Evolutionary conservation across 2,113 vertebrate genomes (phyloP), one percentile per base, ranked within the genome.

Genomic region (Vimba vimba): DNA sequence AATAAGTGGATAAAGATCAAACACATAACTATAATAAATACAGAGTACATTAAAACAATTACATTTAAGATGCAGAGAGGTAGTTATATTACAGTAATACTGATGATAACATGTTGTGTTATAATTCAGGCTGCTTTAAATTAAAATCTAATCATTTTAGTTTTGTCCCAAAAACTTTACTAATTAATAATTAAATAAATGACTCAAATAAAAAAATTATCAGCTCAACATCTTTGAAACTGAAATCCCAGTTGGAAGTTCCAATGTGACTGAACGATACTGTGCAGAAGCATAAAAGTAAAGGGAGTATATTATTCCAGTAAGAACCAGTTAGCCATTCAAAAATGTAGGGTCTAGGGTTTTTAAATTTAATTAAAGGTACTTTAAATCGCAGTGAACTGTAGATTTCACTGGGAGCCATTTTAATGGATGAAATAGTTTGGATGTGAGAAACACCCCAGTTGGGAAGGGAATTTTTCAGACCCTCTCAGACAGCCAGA

Each of bases 381-480:
- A 69, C 45, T 23, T 82, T 52, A 69, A 76, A 47, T 64, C 6
- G 36, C 59, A 66, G 15, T 82, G 80, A 55, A 36, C 45, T 52
- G 45, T 21, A 82, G 62, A 82, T 69, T 82, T 66, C 43, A 82
- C 79, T 50, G 45, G 79, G 79, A 69, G 62, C 6, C 27, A 15
- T 30, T 82, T 68, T 82, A 82, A 82, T 82, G 27, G 62, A 69
- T 82, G 69, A 69, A 82, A 69, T 69, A 69, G 43, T 68, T 82
- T 13, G 43, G 62, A 82, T 50, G 60, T 33, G 45, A 68, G 62
- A 82, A 81, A 27, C 15, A 17, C 36, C 79, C 60, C 79, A 66
- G 79, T 81, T 81, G 79, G 66, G 59, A 9, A 45, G 59, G 60
- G 79, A 81, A 66, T 66, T 66, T 45, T 66, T 47, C 45, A 82